Conservation (phyloP, 92 coral and sea anemone species). For the Zoanthus sansibaricus region DNA sequence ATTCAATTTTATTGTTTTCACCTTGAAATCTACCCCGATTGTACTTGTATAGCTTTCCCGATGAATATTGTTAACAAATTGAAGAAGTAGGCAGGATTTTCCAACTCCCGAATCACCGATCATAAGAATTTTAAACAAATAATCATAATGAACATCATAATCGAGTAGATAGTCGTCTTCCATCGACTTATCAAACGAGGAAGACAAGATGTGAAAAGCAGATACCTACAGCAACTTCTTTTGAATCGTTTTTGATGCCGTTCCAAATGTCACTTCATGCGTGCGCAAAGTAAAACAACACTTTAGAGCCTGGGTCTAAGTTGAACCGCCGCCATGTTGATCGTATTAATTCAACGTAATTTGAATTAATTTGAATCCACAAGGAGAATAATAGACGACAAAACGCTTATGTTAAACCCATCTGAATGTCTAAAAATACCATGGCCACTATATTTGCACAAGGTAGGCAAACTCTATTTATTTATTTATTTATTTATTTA, state of each 20-base stretch:
- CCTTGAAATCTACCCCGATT: slow-evolving; percentile 97
- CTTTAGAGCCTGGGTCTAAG: slow-evolving; percentile 24
- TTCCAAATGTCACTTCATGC: slow-evolving; percentile 25
- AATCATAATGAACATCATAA: slow-evolving; percentile 82
- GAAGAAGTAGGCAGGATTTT: slow-evolving; percentile 92
- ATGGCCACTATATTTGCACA: too few relatives aligned
- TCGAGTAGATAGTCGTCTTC: slow-evolving; percentile 57
- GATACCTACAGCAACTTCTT: not conserved
- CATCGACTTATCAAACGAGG: slow-evolving; percentile 42
- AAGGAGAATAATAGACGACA: too few relatives aligned
- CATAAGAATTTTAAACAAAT: slow-evolving; percentile 90
- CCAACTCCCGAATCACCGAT: slow-evolving; percentile 98
- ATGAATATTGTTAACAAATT: slow-evolving; percentile 88
- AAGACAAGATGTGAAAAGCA: slow-evolving; percentile 15
- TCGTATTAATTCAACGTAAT: too few relatives aligned
- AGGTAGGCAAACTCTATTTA: too few relatives aligned
- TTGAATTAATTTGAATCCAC: too few relatives aligned
- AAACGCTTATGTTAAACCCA: too few relatives aligned
- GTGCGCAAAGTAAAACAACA: slow-evolving; percentile 20
- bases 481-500: too few relatives aligned
- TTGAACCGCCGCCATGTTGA: not conserved
- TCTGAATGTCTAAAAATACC: too few relatives aligned
- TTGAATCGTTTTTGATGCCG: not conserved
- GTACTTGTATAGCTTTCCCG: slow-evolving; percentile 84
- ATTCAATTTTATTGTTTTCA: slow-evolving; percentile 81